phyloP scores from a whole-genome alignment of 1,140 invertebrate species.

The Bombus consobrinus region DNA sequence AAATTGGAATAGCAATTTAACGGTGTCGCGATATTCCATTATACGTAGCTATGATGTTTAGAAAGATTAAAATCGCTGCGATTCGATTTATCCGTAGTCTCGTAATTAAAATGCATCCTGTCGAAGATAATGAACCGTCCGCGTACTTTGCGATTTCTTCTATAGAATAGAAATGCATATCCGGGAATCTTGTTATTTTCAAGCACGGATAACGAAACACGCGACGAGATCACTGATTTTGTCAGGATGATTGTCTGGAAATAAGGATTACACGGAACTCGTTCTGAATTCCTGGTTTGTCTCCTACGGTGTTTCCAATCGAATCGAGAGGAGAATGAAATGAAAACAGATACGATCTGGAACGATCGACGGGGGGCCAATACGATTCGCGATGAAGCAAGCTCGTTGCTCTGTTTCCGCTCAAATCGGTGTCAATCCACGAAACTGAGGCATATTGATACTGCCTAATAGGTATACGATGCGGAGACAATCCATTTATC shows the following conservation, averaged over 20 bases:
- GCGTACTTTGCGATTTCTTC: not conserved
- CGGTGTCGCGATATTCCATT: too few relatives aligned
- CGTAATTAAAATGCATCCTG: too few relatives aligned
- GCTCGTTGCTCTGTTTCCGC: not conserved
- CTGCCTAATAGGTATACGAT: not conserved
- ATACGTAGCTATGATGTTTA: too few relatives aligned
- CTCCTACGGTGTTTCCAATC: constrained; percentile 2
- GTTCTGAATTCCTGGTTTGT: constrained; percentile 20
- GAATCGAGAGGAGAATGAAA: constrained; percentile 4
- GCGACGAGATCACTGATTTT: not conserved
- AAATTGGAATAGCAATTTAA: too few relatives aligned
- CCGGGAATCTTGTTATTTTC: not conserved
- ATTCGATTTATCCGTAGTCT: too few relatives aligned
- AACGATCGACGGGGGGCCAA: not conserved
- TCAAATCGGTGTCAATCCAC: not conserved
- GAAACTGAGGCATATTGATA: not conserved
- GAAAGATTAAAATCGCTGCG: too few relatives aligned
- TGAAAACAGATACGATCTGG: constrained; percentile 11
- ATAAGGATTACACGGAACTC: constrained; percentile 26
- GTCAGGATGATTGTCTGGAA: not conserved
- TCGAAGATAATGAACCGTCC: too few relatives aligned
- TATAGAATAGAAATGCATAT: not conserved
- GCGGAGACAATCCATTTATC: too few relatives aligned
- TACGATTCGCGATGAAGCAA: not conserved
- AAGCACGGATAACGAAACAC: not conserved